phyloP scores from a whole-genome alignment of 1,140 invertebrate species.

The Drosophila teissieri region DNA sequence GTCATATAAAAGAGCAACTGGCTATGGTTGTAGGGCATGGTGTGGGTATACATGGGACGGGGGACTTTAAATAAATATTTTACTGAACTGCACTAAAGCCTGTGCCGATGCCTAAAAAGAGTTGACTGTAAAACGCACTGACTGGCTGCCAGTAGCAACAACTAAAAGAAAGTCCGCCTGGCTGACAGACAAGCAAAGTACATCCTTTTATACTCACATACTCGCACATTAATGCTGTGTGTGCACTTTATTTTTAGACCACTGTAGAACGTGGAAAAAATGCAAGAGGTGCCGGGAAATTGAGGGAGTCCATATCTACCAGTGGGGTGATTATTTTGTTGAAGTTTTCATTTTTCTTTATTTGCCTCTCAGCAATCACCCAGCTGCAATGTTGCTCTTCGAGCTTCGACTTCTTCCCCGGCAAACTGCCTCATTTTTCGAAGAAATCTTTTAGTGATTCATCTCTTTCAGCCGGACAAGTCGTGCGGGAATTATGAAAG shows the following conservation, averaged over 20 bases:
- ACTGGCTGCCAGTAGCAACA: conserved; percentile 38
- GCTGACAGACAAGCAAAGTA: conserved; percentile 51
- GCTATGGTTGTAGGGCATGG: conserved; percentile 10
- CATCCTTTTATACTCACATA: conserved; percentile 51
- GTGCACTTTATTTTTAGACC: conserved; percentile 54
- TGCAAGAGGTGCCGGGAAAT: conserved; percentile 14
- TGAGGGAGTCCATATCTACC: conserved; percentile 27
- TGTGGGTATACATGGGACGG: conserved; percentile 4
- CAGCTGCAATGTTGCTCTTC: conserved; percentile 39
- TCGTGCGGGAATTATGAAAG: conserved; percentile 32
- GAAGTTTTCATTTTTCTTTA: conserved; percentile 53
- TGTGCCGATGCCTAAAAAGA: conserved; percentile 44
- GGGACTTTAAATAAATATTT: conserved; percentile 55
- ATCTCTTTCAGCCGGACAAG: conserved; percentile 24
- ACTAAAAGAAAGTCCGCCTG: conserved; percentile 10
- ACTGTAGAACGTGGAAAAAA: conserved; percentile 42
- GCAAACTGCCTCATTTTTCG: conserved; percentile 22
- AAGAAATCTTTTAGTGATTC: conserved; percentile 46
- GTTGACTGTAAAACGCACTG: conserved; percentile 51
- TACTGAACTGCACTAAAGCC: conserved; percentile 58
- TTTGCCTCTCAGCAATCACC: conserved; percentile 45
- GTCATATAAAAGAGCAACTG: conserved; percentile 59
- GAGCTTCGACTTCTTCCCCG: conserved; percentile 39
- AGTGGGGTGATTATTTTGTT: conserved; percentile 45
- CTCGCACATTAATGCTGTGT: conserved; percentile 37